Conservation (phyloP, 2,888 invertebrate genomes). For the Horisme vitalbata region DNA sequence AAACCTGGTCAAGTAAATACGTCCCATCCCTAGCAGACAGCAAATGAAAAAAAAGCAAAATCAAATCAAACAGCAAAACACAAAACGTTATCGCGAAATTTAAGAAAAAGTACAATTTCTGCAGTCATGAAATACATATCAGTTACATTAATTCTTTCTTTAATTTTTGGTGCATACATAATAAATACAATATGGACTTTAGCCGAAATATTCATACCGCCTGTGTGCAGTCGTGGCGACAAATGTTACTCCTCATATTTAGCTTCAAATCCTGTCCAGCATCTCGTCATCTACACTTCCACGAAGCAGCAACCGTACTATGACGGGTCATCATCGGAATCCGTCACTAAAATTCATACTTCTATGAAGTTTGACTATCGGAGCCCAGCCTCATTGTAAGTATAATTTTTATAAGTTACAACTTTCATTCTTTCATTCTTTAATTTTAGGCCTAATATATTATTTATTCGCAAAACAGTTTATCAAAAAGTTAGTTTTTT, state of each 20-base stretch:
- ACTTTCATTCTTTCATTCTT: too few species aligned
- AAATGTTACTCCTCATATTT: conserved; percentile 88
- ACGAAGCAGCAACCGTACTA: conserved; percentile 81
- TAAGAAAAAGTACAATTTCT: not conserved
- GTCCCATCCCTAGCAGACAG: too few species aligned
- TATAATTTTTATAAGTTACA: conserved; percentile 24
- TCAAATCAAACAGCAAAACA: too few species aligned
- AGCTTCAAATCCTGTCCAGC: conserved; percentile 85
- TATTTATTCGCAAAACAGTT: too few species aligned
- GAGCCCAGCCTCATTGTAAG: conserved; percentile 67
- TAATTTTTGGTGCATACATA: conserved; percentile 87
- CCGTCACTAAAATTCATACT: conserved; percentile 83
- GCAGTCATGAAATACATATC: conserved; percentile 78
- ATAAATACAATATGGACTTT: conserved; percentile 89
- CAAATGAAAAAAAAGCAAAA: too few species aligned
- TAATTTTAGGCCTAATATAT: too few species aligned
- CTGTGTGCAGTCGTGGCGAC: conserved; percentile 85
- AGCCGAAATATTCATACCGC: conserved; percentile 87
- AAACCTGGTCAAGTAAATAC: too few species aligned
- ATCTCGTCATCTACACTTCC: conserved; percentile 87
- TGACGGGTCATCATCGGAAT: conserved; percentile 64
- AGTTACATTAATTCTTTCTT: conserved; percentile 84
- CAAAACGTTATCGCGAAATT: too few species aligned
- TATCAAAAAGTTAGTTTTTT: too few species aligned
- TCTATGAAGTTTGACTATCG: conserved; percentile 86